phyloP scores from a whole-genome alignment of 2,113 vertebrate species.

The Scortum barcoo region DNA sequence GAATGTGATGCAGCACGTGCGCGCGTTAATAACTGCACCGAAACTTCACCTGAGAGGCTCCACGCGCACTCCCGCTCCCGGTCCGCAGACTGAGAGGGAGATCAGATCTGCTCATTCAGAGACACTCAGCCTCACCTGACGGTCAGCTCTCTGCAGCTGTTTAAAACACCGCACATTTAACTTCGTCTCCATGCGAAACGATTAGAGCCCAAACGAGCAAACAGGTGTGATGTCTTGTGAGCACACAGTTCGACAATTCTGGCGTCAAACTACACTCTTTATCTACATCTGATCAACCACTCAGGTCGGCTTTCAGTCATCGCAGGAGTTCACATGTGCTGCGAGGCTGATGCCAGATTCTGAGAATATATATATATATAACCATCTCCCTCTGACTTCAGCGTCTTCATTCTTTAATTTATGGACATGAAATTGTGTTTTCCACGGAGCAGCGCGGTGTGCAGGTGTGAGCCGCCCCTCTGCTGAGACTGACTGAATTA shows the following conservation, averaged over 20 bases:
- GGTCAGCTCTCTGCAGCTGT: background rate
- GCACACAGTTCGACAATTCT: background rate
- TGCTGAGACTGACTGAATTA: background rate
- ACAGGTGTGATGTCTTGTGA: background rate
- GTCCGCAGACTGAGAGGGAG: too few species aligned
- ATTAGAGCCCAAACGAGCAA: background rate
- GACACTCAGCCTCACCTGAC: too few species aligned
- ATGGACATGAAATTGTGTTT: background rate
- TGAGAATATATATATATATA: too few species aligned
- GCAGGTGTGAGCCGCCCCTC: constrained; percentile 1
- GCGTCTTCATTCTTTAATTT: background rate
- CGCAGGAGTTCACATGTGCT: background rate
- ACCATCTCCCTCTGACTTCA: background rate
- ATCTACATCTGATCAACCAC: background rate
- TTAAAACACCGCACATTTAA: background rate
- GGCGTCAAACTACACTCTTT: background rate
- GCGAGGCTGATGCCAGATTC: background rate
- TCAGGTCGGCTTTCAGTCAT: background rate
- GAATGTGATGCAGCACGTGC: constrained; percentile 69
- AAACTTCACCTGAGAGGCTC: constrained; percentile 48
- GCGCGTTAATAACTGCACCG: constrained; percentile 15
- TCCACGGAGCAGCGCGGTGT: background rate
- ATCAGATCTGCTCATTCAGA: too few species aligned
- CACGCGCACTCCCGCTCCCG: background rate
- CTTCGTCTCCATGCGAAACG: background rate